Evolutionary conservation across 2,113 vertebrate genomes (phyloP).

Genomic region (Pagrus major): DNA sequence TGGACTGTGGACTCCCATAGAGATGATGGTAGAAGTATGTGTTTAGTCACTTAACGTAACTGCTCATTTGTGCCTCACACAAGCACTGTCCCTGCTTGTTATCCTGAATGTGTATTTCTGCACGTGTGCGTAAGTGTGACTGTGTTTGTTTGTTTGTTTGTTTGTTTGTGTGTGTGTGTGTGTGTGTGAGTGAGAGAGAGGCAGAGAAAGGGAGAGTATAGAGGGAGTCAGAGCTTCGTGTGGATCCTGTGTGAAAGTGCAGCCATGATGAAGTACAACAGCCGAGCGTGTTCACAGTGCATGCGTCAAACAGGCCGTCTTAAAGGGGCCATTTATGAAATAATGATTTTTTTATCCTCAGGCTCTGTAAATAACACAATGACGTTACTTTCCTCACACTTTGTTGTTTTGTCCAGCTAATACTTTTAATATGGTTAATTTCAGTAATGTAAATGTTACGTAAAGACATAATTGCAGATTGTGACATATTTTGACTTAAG

Average conservation of each 20-base stretch:
- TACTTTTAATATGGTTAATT: background rate
- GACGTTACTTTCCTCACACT: background rate
- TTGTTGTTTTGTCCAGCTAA: background rate
- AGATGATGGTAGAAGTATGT: constrained; percentile 81
- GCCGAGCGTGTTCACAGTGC: constrained; percentile 22
- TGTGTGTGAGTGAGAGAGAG: constrained; percentile 21
- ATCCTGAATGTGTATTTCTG: constrained; percentile 68
- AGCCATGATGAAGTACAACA: constrained; percentile 39
- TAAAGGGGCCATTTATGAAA: constrained; percentile 25
- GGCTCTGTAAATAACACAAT: background rate
- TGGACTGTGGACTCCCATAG: constrained; percentile 76
- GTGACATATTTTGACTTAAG: background rate
- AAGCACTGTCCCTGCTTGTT: constrained; percentile 77
- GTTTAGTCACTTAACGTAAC: constrained; percentile 87
- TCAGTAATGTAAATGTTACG: background rate
- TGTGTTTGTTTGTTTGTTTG: constrained; percentile 13
- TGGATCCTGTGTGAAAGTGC: constrained; percentile 34
- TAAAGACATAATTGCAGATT: background rate
- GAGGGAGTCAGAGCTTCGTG: constrained; percentile 40
- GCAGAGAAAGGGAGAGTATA: constrained; percentile 16
- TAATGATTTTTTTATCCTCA: background rate
- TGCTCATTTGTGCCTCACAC: constrained; percentile 82
- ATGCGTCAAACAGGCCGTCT: constrained; percentile 28
- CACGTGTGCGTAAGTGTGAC: constrained; percentile 47
- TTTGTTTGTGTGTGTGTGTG: constrained; percentile 12